phyloP scores from a whole-genome alignment of 2,797 vertebrate genomes.

The Perodicticus potto region DNA sequence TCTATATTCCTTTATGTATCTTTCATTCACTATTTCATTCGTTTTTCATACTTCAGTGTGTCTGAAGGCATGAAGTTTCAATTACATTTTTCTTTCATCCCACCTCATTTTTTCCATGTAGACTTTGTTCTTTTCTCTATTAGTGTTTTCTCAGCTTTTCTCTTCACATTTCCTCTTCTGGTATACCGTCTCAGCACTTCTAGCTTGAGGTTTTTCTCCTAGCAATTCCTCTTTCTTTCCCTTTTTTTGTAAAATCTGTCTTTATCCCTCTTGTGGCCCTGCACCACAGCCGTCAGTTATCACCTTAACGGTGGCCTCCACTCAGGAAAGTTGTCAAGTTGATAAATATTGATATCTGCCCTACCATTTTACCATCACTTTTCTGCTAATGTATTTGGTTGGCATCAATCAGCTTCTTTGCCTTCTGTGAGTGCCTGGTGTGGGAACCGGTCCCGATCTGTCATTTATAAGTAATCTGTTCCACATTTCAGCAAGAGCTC shows the following conservation, averaged over 20 bases:
- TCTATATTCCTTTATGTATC: constrained; percentile 75
- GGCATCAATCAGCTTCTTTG: constrained; percentile 84
- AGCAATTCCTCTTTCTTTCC: constrained; percentile 58
- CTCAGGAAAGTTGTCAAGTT: constrained; percentile 85
- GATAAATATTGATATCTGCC: constrained; percentile 88
- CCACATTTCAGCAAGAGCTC: constrained; percentile 80
- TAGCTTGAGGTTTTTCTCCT: constrained; percentile 65
- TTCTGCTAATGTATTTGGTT: constrained; percentile 86
- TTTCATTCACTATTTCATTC: constrained; percentile 70
- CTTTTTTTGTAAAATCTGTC: constrained; percentile 24
- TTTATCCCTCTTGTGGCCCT: constrained; percentile 64
- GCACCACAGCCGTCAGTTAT: constrained; percentile 74
- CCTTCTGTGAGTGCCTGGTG: constrained; percentile 75
- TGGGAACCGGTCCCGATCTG: constrained; percentile 83
- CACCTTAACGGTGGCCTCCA: constrained; percentile 81
- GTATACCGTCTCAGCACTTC: constrained; percentile 46
- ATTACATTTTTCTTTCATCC: constrained; percentile 74
- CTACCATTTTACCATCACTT: constrained; percentile 84
- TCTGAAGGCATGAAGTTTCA: constrained; percentile 66
- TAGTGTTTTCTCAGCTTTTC: constrained; percentile 63
- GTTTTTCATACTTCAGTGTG: constrained; percentile 73
- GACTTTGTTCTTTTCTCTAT: constrained; percentile 57
- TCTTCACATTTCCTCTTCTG: constrained; percentile 32
- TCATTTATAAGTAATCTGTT: constrained; percentile 85
- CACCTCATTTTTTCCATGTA: constrained; percentile 65